Evolutionary conservation across 2,888 invertebrate genomes (phyloP), one percentile per base, ranked within the genome.

Genomic region (Frankliniella fusca): DNA sequence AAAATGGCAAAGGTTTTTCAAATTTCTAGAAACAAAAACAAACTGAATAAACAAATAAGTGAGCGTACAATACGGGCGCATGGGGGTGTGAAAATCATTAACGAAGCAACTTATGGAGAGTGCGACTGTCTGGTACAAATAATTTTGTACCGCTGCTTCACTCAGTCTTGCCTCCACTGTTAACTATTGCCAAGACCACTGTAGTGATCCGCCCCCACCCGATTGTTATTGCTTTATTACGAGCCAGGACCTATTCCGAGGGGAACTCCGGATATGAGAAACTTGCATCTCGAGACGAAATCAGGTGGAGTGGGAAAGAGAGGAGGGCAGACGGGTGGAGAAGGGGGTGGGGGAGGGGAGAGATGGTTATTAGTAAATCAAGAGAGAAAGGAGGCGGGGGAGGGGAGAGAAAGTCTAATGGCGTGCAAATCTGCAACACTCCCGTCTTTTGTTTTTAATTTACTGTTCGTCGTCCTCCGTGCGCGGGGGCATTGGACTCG

Each of bases 301-400:
- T 20, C 80, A 83, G 80, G 82, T 82, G 82, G 83, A 82, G 84
- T 83, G 83, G 82, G 83, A 84, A 84, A 85, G 85, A 85, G 84
- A 85, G 85, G 84, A 83, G 83, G 83, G 84, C 80, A 65, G 76
- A 65, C 9, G 65, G n/a, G 65, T 65, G 18, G n/a, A n/a, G 11
- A 70, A 3, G n/a, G 20, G 70, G 23, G n/a, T 15, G 54, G 15
- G 54, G 15, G 15, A 54, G 54, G 79, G 79, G 82, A 82, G 81
- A 83, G 81, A 80, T 70, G 81, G 84, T 82, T 81, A 83, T 84
- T 83, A 83, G 84, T 83, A 83, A 82, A 83, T 82, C 83, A 82
- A 85, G 85, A 65, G 65, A 65, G n/a, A 65, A 3, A n/a, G 65
- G 9, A 1, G n/a, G 65, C 1, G 20, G 65, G 65, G n/a, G 8